Base-by-base conservation (phyloP, 2,113 vertebrate species). In the Amphiprion percula region DNA sequence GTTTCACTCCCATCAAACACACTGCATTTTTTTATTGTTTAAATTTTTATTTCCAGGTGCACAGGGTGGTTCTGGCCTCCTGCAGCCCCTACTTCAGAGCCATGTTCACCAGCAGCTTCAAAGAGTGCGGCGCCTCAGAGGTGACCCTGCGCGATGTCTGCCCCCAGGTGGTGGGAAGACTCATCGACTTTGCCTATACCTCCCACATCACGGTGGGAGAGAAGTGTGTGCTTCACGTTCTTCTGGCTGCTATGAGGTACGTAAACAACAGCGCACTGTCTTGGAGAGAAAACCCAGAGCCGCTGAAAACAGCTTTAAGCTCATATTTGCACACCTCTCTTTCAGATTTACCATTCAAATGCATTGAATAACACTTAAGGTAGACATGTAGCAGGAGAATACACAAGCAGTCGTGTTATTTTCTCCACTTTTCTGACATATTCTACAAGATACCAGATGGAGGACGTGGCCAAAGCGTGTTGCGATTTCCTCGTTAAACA, bases 31-130 rank as follows among this genome's bases (percentile, higher is more conserved):
- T 21, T 21, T 30, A 30, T 30, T 30, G 5, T 30, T 30, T 5
- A 3, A 30, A 0, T 30, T 30, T 30, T 10, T 10, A 16, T 12
- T 5, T 12, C 9, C 82, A 96, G 93, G 95, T 95, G 24, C 95
- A 96, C 74, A 95, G 91, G 77, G 83, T 96, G 80, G 96, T 96
- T 0, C 92, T 96, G 87, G 95, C 95, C 4, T 93, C 96, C 39
- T 96, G 94, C 49, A 96, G 96, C 89, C 88, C 94, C 0, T 96
- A 96, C 82, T 96, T 96, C 88, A 94, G 92, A 83, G 96, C 96
- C 85, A 96, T 96, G 96, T 96, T 96, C 87, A 96, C 95, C 84
- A 94, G 93, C 82, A 93, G 93, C 89, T 96, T 96, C 84, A 91
- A 80, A 65, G 96, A 96, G 89, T 91, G 93, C 64, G 64, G 81